These are phyloP conservation scores for Toxotes jaculatrix DNA, from an alignment of 2,113 vertebrate genomes.

Conservation along the genomic window DNA sequence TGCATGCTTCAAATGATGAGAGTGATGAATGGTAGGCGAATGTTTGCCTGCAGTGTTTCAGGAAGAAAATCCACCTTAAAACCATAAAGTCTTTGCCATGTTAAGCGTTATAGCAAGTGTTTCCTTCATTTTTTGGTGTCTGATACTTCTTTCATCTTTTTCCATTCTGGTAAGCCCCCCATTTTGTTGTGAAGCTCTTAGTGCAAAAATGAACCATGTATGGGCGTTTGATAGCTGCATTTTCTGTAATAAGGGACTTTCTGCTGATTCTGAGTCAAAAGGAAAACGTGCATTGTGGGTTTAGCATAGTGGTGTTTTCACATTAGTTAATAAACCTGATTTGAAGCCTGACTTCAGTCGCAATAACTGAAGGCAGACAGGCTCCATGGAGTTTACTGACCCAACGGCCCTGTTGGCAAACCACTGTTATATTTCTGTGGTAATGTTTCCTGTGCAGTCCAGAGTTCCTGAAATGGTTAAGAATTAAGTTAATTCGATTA, in stretches of 20 bases:
- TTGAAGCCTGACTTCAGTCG: conserved; percentile 21
- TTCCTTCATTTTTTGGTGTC: background rate
- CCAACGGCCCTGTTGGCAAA: background rate
- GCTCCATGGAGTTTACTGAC: conserved; percentile 23
- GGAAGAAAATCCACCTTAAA: background rate
- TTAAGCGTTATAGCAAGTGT: background rate
- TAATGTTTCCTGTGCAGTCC: background rate
- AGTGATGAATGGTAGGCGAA: too few relatives aligned
- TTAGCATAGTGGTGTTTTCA: background rate
- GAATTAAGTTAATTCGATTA: too few relatives aligned
- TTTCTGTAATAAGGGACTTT: background rate
- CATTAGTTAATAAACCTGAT: background rate
- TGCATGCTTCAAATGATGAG: too few relatives aligned
- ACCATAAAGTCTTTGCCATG: background rate
- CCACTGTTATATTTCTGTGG: background rate
- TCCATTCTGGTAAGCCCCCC: background rate
- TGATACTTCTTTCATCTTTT: background rate
- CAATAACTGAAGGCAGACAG: conserved; percentile 23
- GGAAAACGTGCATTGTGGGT: background rate
- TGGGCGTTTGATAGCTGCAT: background rate
- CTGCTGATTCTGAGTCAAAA: background rate
- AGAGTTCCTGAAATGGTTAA: background rate
- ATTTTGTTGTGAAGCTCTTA: background rate
- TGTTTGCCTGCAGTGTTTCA: background rate
- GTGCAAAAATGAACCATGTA: background rate